phyloP scores from a whole-genome alignment of 1,140 invertebrate genomes.

The Papilio polyxenes region DNA sequence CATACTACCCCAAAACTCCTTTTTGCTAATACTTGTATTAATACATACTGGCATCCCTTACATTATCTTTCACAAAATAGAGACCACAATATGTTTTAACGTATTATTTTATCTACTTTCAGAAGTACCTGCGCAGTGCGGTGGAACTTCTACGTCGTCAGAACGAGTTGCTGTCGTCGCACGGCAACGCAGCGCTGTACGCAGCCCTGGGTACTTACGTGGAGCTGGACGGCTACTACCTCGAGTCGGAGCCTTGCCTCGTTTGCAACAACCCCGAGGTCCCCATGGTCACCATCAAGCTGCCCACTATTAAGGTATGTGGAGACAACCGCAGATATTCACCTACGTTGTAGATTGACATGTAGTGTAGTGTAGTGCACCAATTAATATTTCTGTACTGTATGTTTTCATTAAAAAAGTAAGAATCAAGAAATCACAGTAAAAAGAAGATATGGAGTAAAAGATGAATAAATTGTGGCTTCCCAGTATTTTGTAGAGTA shows the following conservation, averaged over 20 bases:
- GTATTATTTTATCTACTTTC: constrained; percentile 43
- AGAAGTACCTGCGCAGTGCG: constrained; percentile 91
- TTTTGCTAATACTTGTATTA: no score
- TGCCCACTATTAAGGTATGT: constrained; percentile 93
- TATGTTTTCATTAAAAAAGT: background rate
- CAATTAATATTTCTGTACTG: background rate
- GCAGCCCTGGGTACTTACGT: constrained; percentile 94
- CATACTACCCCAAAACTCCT: no score
- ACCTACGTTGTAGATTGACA: constrained; percentile 16
- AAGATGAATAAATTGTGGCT: background rate
- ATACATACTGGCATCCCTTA: no score
- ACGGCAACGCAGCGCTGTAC: constrained; percentile 97
- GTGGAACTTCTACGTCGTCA: constrained; percentile 92
- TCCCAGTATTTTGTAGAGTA: background rate
- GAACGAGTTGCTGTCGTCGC: constrained; percentile 92
- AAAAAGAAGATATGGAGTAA: background rate
- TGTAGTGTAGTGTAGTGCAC: constrained; percentile 12
- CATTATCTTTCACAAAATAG: no score
- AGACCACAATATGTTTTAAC: no score
- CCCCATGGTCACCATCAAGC: constrained; percentile 93
- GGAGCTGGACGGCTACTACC: constrained; percentile 97
- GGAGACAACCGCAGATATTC: background rate
- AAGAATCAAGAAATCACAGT: no score
- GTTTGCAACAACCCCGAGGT: constrained; percentile 99
- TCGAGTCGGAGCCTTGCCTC: constrained; percentile 97